Percentiles rank a stretch among this genome's conserved stretches.
phyloP scores from a whole-genome alignment of 2,888 invertebrate genomes.

The Cheilosia grossa region DNA sequence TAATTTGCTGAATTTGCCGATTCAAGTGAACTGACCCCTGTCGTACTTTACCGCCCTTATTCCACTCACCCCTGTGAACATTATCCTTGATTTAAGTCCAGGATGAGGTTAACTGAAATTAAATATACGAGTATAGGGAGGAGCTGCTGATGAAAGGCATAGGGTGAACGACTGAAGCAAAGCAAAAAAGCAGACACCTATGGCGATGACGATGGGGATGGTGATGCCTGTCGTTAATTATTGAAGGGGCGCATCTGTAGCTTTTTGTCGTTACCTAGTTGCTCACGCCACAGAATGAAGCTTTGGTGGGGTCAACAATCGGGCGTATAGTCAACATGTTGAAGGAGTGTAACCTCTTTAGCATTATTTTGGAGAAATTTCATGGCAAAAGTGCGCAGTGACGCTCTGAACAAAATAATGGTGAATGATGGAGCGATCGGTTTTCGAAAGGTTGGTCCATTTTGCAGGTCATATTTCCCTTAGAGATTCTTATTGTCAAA shows the following conservation, averaged over 20 bases:
- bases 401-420: neutral
- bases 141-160: conserved; percentile 10
- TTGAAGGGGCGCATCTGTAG: conserved; percentile 13
- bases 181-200: conserved; percentile 15
- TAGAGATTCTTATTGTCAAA: neutral
- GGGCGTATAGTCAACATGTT: neutral
- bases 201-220: neutral
- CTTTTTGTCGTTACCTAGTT: neutral
- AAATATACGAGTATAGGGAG: conserved; percentile 12
- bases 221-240: conserved; percentile 25
- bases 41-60: conserved; percentile 25
- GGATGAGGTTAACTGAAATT: conserved; percentile 37
- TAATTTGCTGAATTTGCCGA: conserved; percentile 53
- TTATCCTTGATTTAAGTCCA: conserved; percentile 14
- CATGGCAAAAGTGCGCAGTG: neutral
- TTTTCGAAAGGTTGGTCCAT: neutral
- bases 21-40: conserved; percentile 57
- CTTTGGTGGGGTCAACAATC: neutral
- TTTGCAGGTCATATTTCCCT: neutral
- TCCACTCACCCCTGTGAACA: neutral
- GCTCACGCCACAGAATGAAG: neutral
- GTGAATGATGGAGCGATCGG: neutral
- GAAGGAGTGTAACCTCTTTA: neutral
- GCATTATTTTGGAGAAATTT: neutral
- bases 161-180: neutral